Percentiles rank a stretch among this genome's conserved stretches.
Evolutionary conservation across 1,140 invertebrate species (phyloP).

Genomic region (Hylyphantes graminicola): DNA sequence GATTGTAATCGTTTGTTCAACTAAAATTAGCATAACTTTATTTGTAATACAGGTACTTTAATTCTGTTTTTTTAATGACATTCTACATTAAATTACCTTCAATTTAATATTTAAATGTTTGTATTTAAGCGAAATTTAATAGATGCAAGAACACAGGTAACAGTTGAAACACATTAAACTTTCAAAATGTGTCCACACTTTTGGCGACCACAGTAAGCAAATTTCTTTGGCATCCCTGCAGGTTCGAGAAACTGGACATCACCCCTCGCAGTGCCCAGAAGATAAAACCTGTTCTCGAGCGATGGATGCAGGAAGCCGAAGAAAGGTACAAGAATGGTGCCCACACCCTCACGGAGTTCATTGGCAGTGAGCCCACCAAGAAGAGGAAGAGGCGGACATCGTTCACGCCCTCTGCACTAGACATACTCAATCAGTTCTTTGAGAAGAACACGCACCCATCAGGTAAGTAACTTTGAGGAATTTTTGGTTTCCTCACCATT

Average conservation of each 20-base stretch:
- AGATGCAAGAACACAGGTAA: too few species aligned
- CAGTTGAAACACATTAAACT: too few species aligned
- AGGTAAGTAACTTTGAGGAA: constrained; percentile 75
- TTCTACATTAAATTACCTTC: too few species aligned
- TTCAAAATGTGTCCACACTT: too few species aligned
- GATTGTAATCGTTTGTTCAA: too few species aligned
- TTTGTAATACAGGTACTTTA: too few species aligned
- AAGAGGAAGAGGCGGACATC: constrained; percentile 95
- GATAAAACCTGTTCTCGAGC: constrained; percentile 97
- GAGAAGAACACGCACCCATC: constrained; percentile 97
- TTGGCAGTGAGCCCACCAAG: constrained; percentile 94
- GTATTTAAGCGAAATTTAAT: too few species aligned
- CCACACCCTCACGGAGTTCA: constrained; percentile 94
- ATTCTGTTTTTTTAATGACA: too few species aligned
- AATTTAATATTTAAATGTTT: too few species aligned
- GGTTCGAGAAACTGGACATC: constrained; percentile 99
- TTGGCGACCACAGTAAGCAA: too few species aligned
- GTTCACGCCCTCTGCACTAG: constrained; percentile 95
- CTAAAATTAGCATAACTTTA: too few species aligned
- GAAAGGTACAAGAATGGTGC: constrained; percentile 88
- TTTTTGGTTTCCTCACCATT: neutral
- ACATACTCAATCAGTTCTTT: constrained; percentile 94
- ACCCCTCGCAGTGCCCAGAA: constrained; percentile 99
- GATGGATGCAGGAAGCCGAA: constrained; percentile 98
- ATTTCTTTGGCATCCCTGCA: constrained; percentile 68